Base-by-base conservation (phyloP, 2,888 invertebrate genomes). In the Ormyrus thymus region DNA sequence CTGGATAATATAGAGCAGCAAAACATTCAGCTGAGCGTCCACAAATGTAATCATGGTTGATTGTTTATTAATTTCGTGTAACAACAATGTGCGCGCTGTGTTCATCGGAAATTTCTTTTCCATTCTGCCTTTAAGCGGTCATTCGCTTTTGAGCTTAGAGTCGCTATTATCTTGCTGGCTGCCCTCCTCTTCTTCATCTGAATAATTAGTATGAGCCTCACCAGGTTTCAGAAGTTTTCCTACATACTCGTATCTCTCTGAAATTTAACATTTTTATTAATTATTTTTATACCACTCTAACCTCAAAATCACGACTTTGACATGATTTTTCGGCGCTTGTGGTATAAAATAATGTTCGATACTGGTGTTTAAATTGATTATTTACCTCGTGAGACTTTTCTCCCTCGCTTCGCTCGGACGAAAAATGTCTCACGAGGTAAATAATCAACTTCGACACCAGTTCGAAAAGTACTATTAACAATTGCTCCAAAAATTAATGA, bases 231-330 rank as follows among this genome's bases (percentile, higher is more conserved):
- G 91, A 73, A 98, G 91, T 86, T 95, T 94, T 13, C 98, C 98
- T 55, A 98, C 96, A 82, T 95, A 94, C 58, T 96, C 96, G 90
- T 98, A 98, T 90, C 96, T 97, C 92, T 98, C 98, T 97, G 92
- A 9, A 93, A 92, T 29, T 29, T 64, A 46, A 45, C 51, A 78
- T 45, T 70, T 8, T 51, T 5, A 48, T 51, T 10, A 58, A 64
- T 74, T 50, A 43, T 9, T 15, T n/a, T 56, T 58, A 48, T 2
- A 43, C n/a, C n/a, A n/a, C n/a, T n/a, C n/a, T n/a, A n/a, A n/a
- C n/a, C n/a, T n/a, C n/a, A n/a, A n/a, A n/a, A n/a, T n/a, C n/a
- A n/a, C n/a, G n/a, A n/a, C n/a, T n/a, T n/a, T n/a, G n/a, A n/a
- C n/a, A n/a, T n/a, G n/a, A n/a, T n/a, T n/a, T n/a, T n/a, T n/a